A percentile compares a stretch with the other conserved stretches of the same genome.
These are phyloP conservation scores for Pangasius djambal DNA, from an alignment of 2,797 vertebrate species.

Conservation along the genomic window DNA sequence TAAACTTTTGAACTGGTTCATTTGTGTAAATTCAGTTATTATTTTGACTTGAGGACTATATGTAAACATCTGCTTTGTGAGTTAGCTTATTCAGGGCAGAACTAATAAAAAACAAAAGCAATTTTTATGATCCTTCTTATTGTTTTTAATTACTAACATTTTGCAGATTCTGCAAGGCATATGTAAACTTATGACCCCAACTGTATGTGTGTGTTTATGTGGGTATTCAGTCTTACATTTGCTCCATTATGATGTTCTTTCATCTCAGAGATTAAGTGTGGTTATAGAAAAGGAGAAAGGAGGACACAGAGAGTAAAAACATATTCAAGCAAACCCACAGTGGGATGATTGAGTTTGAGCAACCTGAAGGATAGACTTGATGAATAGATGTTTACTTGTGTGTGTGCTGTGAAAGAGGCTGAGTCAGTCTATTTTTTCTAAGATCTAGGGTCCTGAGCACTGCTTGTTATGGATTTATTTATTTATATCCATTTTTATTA, in stretches of 20 bases:
- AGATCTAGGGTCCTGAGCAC: background rate
- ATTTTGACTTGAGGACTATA: too few species aligned
- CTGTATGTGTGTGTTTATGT: background rate
- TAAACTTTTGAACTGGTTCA: too few species aligned
- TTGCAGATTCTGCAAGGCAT: too few species aligned
- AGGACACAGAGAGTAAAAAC: background rate
- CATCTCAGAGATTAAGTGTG: background rate
- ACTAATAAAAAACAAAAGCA: too few species aligned
- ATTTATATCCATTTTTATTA: background rate
- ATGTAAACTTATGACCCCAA: too few species aligned
- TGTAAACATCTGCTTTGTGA: too few species aligned
- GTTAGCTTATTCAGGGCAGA: too few species aligned
- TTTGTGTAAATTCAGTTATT: too few species aligned
- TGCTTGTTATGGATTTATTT: background rate
- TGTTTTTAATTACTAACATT: too few species aligned
- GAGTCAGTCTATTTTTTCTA: background rate
- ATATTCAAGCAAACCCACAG: background rate
- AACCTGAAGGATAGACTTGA: background rate
- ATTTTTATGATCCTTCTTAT: too few species aligned
- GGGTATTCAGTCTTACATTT: background rate
- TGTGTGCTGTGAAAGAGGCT: background rate
- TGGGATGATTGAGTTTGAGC: background rate
- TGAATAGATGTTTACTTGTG: conserved; percentile 14
- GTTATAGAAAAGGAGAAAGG: background rate
- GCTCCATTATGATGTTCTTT: conserved; percentile 1